A percentile compares a stretch with the other conserved stretches of the same genome.
Conservation (phyloP, 1,140 invertebrate species). For the Drosophila carrolli region DNA sequence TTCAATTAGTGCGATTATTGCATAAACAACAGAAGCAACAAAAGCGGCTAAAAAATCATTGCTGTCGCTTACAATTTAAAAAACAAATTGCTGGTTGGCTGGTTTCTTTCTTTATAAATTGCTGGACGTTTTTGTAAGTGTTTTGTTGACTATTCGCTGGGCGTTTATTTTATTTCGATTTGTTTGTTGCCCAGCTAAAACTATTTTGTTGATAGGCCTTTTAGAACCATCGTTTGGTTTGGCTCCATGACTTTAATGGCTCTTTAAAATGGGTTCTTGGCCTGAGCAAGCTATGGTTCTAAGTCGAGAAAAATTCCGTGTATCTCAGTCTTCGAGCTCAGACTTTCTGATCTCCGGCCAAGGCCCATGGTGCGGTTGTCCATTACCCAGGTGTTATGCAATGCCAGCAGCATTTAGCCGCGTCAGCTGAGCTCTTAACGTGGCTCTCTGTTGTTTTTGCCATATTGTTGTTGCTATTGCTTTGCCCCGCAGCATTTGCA, state of each 20-base stretch:
- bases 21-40: slow-evolving; percentile 46
- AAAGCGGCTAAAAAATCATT: slow-evolving; percentile 23
- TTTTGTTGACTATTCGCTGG: slow-evolving; percentile 2
- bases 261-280: slow-evolving; percentile 1
- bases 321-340: background rate
- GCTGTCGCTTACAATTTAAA: slow-evolving; percentile 18
- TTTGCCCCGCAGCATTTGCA: slow-evolving; percentile 59
- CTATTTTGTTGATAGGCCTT: background rate
- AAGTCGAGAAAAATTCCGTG: too few relatives aligned
- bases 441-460: slow-evolving; percentile 10
- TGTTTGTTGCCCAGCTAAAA: background rate
- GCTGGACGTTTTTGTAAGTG: slow-evolving; percentile 22
- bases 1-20: slow-evolving; percentile 52
- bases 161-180: background rate
- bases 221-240: background rate
- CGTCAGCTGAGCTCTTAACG: slow-evolving; percentile 32
- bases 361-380: slow-evolving; percentile 24
- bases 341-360: slow-evolving; percentile 16
- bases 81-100: slow-evolving; percentile 9
- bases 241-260: background rate
- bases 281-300: too few relatives aligned
- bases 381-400: slow-evolving; percentile 42
- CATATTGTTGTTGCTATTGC: background rate
- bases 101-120: slow-evolving; percentile 23
- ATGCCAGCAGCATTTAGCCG: slow-evolving; percentile 30